Conservation (phyloP, 1,140 invertebrate genomes). For the Trichonephila clavata region DNA sequence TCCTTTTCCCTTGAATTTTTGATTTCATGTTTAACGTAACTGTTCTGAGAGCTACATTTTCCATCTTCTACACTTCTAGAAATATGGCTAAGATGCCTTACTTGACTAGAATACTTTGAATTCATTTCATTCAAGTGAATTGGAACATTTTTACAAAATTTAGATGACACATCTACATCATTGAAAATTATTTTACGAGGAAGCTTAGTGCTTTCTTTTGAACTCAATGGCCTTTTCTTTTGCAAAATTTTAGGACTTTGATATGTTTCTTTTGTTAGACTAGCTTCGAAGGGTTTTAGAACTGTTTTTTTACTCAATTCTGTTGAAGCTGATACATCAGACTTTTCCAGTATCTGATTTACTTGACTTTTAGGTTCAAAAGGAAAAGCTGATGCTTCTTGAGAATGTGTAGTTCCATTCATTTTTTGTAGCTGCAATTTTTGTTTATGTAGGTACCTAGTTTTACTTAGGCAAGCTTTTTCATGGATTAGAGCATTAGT, state of each 20-base stretch:
- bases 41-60: neutral
- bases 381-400: neutral
- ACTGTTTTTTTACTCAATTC: neutral
- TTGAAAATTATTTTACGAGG: neutral
- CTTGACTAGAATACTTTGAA: conserved; percentile 28
- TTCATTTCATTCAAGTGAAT: neutral
- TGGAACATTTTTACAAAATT: neutral
- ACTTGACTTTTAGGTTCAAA: neutral
- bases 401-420: neutral
- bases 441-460: conserved; percentile 15
- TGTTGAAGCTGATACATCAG: neutral
- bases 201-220: neutral
- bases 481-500: conserved; percentile 1
- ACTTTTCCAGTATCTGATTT: neutral
- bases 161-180: neutral
- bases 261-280: conserved; percentile 23
- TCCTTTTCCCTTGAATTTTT: neutral
- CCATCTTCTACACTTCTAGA: neutral
- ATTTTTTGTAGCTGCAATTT: neutral
- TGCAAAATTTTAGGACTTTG: neutral
- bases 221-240: neutral
- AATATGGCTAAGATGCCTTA: neutral
- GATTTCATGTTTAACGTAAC: neutral
- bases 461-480: neutral
- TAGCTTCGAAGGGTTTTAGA: neutral